Conservation (phyloP, 2,113 vertebrate species). For the Ia io region DNA sequence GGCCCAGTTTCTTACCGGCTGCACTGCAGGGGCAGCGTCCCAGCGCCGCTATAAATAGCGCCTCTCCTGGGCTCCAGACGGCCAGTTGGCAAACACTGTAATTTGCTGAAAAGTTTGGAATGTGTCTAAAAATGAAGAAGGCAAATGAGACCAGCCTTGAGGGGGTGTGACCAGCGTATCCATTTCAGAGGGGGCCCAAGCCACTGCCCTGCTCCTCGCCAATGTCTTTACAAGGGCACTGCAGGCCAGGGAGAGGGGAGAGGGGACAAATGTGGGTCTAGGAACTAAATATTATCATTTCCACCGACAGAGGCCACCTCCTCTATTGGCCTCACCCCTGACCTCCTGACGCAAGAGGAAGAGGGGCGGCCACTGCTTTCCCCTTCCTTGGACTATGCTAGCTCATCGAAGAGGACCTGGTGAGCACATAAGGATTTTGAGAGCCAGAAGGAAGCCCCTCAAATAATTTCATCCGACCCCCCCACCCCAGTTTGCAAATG, state of each 20-base stretch:
- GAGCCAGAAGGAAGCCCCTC: neutral
- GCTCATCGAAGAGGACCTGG: neutral
- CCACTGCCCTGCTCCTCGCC: neutral
- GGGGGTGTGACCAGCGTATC: neutral
- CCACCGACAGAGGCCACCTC: neutral
- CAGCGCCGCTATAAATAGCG: constrained; percentile 60
- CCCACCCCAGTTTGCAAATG: neutral
- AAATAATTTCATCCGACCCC: neutral
- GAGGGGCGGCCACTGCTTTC: neutral
- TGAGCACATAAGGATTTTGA: neutral
- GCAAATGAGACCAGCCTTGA: constrained; percentile 36
- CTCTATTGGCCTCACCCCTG: neutral
- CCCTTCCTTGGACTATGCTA: neutral
- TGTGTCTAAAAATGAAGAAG: constrained; percentile 69
- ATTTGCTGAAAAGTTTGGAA: constrained; percentile 75
- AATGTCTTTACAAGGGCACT: neutral
- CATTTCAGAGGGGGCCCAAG: constrained; percentile 51
- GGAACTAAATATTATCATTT: neutral
- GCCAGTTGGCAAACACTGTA: constrained; percentile 75
- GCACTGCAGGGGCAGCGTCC: constrained; percentile 58
- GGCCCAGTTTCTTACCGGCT: constrained; percentile 58
- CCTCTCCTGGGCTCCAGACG: constrained; percentile 59
- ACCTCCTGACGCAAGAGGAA: neutral
- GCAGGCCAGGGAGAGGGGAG: neutral
- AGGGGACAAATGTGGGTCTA: neutral